Evolutionary conservation across 1,140 invertebrate species (phyloP).

Genomic region (Tribolium castaneum): DNA sequence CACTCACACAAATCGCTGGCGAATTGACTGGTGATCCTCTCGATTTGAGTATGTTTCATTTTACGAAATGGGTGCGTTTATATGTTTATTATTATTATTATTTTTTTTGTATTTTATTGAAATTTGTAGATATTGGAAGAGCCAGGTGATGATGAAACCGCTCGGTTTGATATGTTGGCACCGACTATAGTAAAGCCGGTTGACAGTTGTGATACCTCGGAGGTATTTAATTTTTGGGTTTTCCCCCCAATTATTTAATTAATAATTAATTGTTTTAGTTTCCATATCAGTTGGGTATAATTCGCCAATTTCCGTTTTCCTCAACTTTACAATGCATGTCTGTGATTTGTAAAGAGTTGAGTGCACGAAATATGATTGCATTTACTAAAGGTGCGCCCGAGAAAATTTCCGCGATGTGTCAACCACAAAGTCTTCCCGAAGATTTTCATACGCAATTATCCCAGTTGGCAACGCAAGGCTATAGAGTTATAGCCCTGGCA

Average conservation of each 20-base stretch:
- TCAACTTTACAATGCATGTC: constrained; percentile 92
- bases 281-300: constrained; percentile 78
- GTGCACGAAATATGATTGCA: constrained; percentile 81
- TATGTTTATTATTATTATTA: not conserved
- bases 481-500: constrained; percentile 87
- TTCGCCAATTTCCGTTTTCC: constrained; percentile 92
- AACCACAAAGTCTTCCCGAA: constrained; percentile 67
- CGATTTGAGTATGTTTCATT: constrained; percentile 90
- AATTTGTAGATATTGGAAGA: constrained; percentile 80
- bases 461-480: constrained; percentile 88
- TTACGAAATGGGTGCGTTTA: constrained; percentile 78
- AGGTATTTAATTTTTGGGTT: not conserved
- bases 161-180: constrained; percentile 87
- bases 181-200: constrained; percentile 78
- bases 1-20: constrained; percentile 83
- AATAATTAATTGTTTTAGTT: constrained; percentile 36
- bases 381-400: constrained; percentile 94
- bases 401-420: constrained; percentile 76
- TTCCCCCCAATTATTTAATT: not conserved
- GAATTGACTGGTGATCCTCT: constrained; percentile 84
- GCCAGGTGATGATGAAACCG: constrained; percentile 84
- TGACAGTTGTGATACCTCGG: constrained; percentile 32
- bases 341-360: constrained; percentile 85
- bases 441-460: constrained; percentile 81
- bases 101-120: constrained; percentile 6